phyloP scores from a whole-genome alignment of 2,888 invertebrate species.

The Thysanoteuthis rhombus region DNA sequence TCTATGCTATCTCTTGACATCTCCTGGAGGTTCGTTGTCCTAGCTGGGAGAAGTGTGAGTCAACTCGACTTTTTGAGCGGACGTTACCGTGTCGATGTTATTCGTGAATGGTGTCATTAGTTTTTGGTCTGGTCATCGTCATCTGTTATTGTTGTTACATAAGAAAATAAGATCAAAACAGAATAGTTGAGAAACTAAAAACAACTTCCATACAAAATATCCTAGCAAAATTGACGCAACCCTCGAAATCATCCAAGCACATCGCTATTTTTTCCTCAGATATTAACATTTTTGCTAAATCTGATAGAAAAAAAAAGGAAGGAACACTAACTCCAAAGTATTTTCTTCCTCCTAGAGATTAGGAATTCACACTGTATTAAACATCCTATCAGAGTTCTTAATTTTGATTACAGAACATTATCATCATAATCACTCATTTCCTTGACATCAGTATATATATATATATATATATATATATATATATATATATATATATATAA shows the following conservation, averaged over 20 bases:
- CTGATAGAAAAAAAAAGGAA: background rate
- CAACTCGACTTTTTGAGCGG: no score
- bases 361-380: background rate
- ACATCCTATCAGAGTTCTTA: no score
- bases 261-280: background rate
- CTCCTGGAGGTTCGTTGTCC: no score
- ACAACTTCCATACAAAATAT: background rate
- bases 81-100: no score
- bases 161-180: no score
- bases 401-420: no score
- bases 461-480: background rate
- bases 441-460: background rate
- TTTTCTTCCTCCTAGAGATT: background rate
- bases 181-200: background rate
- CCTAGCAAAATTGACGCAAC: background rate
- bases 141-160: no score
- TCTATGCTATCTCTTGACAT: no score
- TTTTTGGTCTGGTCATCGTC: no score
- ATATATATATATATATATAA: background rate
- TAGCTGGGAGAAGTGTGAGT: no score
- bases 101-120: no score
- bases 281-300: background rate
- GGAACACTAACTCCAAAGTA: background rate
- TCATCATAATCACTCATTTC: no score
- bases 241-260: background rate